Evolutionary conservation across 35 echinoderm and acorn worm genomes (phyloP).

Genomic region (Heliocidaris tuberculata): DNA sequence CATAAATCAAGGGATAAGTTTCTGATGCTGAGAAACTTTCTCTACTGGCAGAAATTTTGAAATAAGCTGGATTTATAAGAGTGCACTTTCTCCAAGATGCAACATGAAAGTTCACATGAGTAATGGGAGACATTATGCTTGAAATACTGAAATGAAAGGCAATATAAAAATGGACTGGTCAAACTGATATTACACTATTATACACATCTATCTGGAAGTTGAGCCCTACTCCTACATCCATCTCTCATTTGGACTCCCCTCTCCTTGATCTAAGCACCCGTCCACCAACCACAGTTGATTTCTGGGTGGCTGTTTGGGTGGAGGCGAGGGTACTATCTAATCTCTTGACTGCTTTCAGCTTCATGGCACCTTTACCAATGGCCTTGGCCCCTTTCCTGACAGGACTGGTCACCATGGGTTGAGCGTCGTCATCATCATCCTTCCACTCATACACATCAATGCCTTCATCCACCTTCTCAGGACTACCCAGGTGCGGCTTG

Average conservation of each 20-base stretch:
- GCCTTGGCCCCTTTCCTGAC: slow-evolving; percentile 38
- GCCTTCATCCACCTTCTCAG: slow-evolving; percentile 27
- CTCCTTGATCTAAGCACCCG: slow-evolving; percentile 29
- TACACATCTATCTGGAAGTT: neutral
- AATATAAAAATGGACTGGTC: neutral
- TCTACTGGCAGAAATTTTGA: neutral
- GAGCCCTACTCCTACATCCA: neutral
- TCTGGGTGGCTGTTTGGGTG: slow-evolving; percentile 17
- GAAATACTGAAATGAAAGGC: slow-evolving; percentile 11
- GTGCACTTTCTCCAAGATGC: no score
- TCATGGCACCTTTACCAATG: slow-evolving; percentile 36
- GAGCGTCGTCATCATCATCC: slow-evolving; percentile 33
- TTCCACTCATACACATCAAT: slow-evolving; percentile 49
- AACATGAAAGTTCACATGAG: neutral
- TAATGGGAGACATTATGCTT: neutral
- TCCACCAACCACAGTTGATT: slow-evolving; percentile 30
- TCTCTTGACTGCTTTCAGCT: slow-evolving; percentile 42
- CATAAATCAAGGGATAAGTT: neutral
- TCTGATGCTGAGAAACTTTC: neutral
- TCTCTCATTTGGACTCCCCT: neutral
- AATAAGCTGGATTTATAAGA: neutral
- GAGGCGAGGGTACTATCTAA: slow-evolving; percentile 15
- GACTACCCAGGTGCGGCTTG: neutral
- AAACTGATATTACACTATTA: neutral
- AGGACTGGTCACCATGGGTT: neutral